Base-by-base conservation (phyloP, 2,797 vertebrate species). In the Diceros bicornis region DNA sequence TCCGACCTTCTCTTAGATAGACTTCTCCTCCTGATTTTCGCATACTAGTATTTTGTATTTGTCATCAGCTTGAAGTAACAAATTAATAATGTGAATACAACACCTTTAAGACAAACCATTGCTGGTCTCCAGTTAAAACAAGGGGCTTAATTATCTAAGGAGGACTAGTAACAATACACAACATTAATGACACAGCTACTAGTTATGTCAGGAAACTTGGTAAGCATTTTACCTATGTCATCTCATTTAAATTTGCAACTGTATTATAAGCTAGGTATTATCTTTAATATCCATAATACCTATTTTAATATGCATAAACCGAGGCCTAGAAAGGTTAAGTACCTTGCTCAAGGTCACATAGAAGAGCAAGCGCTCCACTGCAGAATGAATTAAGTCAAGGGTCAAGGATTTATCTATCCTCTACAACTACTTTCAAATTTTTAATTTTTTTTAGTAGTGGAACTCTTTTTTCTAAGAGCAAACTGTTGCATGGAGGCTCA, bases 371-470 rank as follows among this genome's bases (percentile, higher is more conserved):
- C 74, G 50, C 89, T 71, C 6, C 29, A n/a, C 29, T 37, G 23
- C 34, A 25, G 12, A 78, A 64, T 41, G 44, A 91, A 3, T 79
- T 86, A 55, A 25, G 2, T 25, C 52, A 16, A 34, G 27, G 12
- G 12, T 59, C 41, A 64, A 57, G 29, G 44, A 29, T 91, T 94
- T 94, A 44, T 96, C 29, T 37, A 85, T 81, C 18, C 25, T 94
- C 4, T 55, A 29, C 62, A 82, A 82, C 23, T 41, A 52, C 59
- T 91, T 90, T 41, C 21, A 61, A 44, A 21, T n/a, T 66, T 68
- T 47, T 29, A 21, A 57, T 13, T 47, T 27, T 61, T 68, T 91
- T 88, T 47, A 69, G 52, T 52, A 59, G 25, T n/a, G 83, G 18
- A 52, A 83, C 8, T 55, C 10, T 61, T 55, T 32, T 20, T 11